These are phyloP conservation scores for Phymanthus crucifer DNA, from an alignment of 92 coral and sea anemone species.

Conservation along the genomic window DNA sequence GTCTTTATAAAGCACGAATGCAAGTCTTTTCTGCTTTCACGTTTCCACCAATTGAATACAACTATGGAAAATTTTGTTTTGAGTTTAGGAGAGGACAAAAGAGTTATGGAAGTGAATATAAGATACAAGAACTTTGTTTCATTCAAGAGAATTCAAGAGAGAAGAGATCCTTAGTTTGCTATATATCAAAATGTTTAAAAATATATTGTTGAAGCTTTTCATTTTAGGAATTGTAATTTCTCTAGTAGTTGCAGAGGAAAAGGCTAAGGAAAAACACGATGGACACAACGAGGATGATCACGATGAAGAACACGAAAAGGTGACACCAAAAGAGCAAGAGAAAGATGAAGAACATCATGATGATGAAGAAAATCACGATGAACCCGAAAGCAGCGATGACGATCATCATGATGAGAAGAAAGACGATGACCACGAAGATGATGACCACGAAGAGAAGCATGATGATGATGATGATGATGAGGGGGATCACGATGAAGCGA, in stretches of 20 bases:
- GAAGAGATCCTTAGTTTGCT: constrained; percentile 9
- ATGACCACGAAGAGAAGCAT: constrained; percentile 29
- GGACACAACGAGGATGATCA: constrained; percentile 30
- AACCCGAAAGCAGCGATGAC: constrained; percentile 24
- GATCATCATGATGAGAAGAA: constrained; percentile 40
- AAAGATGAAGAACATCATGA: constrained; percentile 21
- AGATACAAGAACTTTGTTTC: background rate
- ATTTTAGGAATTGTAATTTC: constrained; percentile 42
- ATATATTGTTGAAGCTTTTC: constrained; percentile 30
- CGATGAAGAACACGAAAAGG: constrained; percentile 25
- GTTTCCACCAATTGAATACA: constrained; percentile 22
- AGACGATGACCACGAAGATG: constrained; percentile 44
- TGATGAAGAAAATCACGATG: background rate
- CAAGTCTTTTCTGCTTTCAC: background rate
- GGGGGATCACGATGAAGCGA: constrained; percentile 21
- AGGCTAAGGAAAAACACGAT: constrained; percentile 15
- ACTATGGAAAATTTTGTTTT: constrained; percentile 17
- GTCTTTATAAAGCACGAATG: constrained; percentile 28
- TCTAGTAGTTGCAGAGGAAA: constrained; percentile 30
- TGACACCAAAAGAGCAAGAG: constrained; percentile 10
- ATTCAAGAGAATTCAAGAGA: background rate
- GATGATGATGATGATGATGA: constrained; percentile 48
- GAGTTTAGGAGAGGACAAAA: constrained; percentile 30
- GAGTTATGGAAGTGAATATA: background rate
- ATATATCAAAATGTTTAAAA: constrained; percentile 43